Conservation (phyloP, 2,113 vertebrate genomes). For the Gymnorhina tibicen region DNA sequence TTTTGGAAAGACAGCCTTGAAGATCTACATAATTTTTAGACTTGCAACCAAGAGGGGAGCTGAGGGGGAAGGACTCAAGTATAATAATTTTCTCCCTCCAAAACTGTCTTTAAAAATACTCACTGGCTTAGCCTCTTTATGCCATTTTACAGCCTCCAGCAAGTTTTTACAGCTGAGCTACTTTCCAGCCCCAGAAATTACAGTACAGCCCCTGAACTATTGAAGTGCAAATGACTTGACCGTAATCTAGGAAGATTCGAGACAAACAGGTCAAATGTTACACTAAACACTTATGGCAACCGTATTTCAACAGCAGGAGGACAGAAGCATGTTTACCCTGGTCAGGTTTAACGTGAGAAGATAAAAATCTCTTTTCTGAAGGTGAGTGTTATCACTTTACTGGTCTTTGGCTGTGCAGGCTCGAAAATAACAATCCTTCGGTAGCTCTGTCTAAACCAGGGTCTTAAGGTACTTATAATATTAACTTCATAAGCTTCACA, state of each 20-base stretch:
- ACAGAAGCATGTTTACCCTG: neutral
- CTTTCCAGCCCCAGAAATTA: neutral
- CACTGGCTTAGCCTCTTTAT: neutral
- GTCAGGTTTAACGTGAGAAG: neutral
- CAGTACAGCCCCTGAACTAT: neutral
- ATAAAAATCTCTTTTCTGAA: conserved; percentile 7
- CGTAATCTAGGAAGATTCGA: neutral
- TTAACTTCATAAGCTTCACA: neutral
- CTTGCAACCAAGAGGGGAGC: neutral
- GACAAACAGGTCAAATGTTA: conserved; percentile 34
- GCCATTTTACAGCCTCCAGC: neutral
- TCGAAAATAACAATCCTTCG: neutral
- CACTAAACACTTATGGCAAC: neutral
- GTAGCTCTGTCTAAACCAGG: neutral
- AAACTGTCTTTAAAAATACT: neutral
- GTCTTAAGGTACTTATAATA: neutral
- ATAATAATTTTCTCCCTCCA: neutral
- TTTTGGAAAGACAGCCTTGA: neutral
- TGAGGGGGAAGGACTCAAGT: neutral
- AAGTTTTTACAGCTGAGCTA: conserved; percentile 25
- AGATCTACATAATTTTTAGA: neutral
- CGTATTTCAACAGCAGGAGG: conserved; percentile 4
- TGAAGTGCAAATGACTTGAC: conserved; percentile 41
- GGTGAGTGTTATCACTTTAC: neutral
- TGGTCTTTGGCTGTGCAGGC: neutral